Evolutionary conservation across 2,113 vertebrate species (phyloP).

Genomic region (Camarhynchus parvulus): DNA sequence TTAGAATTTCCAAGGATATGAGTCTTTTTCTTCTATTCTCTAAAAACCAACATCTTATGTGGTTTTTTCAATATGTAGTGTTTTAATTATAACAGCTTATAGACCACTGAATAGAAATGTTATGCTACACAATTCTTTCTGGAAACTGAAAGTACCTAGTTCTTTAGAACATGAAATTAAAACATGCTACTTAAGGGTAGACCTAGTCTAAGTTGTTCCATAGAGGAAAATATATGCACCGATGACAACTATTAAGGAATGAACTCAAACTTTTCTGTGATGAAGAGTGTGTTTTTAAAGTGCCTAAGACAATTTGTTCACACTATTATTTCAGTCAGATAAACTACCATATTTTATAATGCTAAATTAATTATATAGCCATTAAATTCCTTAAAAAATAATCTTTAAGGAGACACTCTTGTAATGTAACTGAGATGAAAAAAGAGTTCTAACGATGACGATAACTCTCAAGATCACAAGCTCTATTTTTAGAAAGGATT

Average conservation of each 20-base stretch:
- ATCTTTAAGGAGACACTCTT: not conserved
- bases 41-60: fast-evolving
- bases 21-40: not conserved
- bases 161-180: not conserved
- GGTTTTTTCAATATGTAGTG: not conserved
- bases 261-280: not conserved
- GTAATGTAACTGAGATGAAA: not conserved
- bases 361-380: not conserved
- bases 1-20: not conserved
- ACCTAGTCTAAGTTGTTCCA: not conserved
- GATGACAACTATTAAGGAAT: not conserved
- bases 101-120: not conserved
- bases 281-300: not conserved
- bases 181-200: not conserved
- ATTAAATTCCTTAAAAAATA: not conserved
- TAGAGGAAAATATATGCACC: not conserved
- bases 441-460: not conserved
- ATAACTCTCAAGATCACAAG: not conserved
- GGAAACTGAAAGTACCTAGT: not conserved
- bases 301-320: not conserved
- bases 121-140: not conserved
- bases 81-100: not conserved
- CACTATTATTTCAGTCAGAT: not conserved
- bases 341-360: not conserved
- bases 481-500: not conserved